Conservation (phyloP, 2,888 invertebrate genomes). For the Dione vanillae region DNA sequence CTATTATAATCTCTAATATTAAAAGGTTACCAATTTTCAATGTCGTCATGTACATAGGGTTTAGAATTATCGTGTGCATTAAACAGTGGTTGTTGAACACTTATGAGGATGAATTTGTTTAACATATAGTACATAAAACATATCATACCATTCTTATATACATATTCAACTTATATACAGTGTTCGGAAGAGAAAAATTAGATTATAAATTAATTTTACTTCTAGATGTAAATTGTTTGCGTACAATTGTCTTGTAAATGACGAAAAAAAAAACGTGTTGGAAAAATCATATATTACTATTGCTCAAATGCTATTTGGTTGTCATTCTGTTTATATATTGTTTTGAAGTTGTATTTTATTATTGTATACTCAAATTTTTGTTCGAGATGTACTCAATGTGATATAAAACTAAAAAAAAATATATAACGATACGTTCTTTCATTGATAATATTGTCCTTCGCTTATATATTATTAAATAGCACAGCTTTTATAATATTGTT, state of each 20-base stretch:
- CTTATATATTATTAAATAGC: slow-evolving; percentile 59
- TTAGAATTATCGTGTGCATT: slow-evolving; percentile 53
- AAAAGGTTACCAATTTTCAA: slow-evolving; percentile 70
- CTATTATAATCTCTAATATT: slow-evolving; percentile 65
- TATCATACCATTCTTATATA: slow-evolving; percentile 64
- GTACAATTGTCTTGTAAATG: slow-evolving; percentile 35
- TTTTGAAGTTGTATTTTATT: slow-evolving; percentile 18
- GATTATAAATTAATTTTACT: slow-evolving; percentile 28
- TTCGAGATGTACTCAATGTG: slow-evolving; percentile 78
- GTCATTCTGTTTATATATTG: slow-evolving; percentile 34
- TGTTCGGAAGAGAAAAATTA: slow-evolving; percentile 4
- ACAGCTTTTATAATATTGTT: slow-evolving; percentile 62
- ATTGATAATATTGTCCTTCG: slow-evolving; percentile 60
- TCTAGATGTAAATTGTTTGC: slow-evolving; percentile 33
- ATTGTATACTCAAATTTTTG: slow-evolving; percentile 50
- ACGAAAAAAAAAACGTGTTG: slow-evolving; percentile 24
- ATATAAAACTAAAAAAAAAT: slow-evolving; percentile 69
- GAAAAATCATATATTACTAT: slow-evolving; percentile 48
- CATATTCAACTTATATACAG: slow-evolving; percentile 33
- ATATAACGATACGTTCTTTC: slow-evolving; percentile 66
- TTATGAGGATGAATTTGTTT: slow-evolving; percentile 68
- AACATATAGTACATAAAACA: slow-evolving; percentile 81
- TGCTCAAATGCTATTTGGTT: slow-evolving; percentile 72
- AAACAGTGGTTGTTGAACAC: slow-evolving; percentile 64
- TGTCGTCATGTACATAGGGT: slow-evolving; percentile 68